Evolutionary conservation across 2,888 invertebrate genomes (phyloP), one percentile per base, ranked within the genome.

Genomic region (Drosophila imparisetae): DNA sequence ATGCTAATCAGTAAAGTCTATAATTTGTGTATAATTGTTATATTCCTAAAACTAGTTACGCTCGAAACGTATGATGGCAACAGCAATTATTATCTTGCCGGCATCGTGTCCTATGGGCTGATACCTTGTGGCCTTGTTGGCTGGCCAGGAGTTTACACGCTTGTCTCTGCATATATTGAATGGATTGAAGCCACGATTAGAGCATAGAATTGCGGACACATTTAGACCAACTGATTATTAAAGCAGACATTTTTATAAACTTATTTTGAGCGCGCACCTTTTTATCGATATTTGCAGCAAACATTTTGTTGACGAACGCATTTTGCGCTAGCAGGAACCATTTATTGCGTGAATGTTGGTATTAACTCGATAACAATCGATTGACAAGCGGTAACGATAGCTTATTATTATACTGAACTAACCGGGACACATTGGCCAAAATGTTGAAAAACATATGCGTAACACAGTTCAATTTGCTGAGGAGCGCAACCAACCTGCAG

Each of bases 91-190:
- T 94, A 93, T 54, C 91, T 93, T 1, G 93, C 94, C 15, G 95
- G 95, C 0, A 92, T 95, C 18, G 95, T 95, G 0, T 95, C 95
- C 0, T 95, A 94, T 80, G 95, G 95, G 7, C 95, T 95, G 1
- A 94, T 94, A 0, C 94, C 94, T 0, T 95, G 95, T 76, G 95
- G 95, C 0, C 93, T 94, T 86, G 91, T 92, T 38, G 94, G 94
- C 7, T 95, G 92, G 92, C 95, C 95, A 0, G 95, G 95, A 2
- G 95, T 95, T 53, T 96, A 95, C 80, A 95, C 95, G 0, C 93
- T 93, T 82, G 94, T 95, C 1, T 89, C 93, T 7, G 93, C 94
- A 61, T 95, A 94, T 77, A 87, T 94, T 48, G 93, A 94, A 2
- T 96, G 95, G 95, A 95, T 95, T 73, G 75, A 87, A 18, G 61